Evolutionary conservation across 1,140 invertebrate genomes (phyloP), one percentile per base, ranked within the genome.

Genomic region (Dreissena rostriformis): DNA sequence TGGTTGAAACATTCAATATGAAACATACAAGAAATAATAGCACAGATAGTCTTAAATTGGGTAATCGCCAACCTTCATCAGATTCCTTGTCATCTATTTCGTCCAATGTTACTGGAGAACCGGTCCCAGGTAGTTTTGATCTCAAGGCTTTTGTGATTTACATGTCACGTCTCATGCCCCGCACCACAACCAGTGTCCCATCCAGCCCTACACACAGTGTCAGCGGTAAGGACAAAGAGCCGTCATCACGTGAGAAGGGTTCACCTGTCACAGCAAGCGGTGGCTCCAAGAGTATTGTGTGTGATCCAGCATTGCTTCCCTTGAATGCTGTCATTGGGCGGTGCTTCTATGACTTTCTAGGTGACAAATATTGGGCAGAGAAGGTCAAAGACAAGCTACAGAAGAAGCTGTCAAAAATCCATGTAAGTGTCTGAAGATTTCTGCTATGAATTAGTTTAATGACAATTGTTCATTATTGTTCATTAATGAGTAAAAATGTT

Each of bases 361-460:
- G 95, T 75, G 95, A 96, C 88, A 93, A 95, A 55, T 94, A 95
- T 49, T 95, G 95, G 91, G 95, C 92, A 15, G 94, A 95, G 52
- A 92, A 94, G 87, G 93, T 95, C 10, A 91, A 91, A 75, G 96
- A 97, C 26, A 96, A 96, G 88, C 96, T 98, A 89, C 97, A 98
- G 92, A 96, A 95, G 87, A 98, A 98, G 94, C 93, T 98, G 0
- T 96, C 95, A 85, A 96, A 96, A 79, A 97, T 98, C 87, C 97
- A 96, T 93, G 95, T 95, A 89, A 91, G 92, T 92, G 22, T 61
- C 57, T 61, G 57, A 61, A 61, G 57, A 24, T 61, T 5, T 2
- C 57, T 19, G 57, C 57, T 61, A 6, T 61, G 22, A 39, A 39
- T 39, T 39, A 39, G 39, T 39, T 5, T 39, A 5, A 39, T 2